Evolutionary conservation across 2,888 invertebrate genomes (phyloP).

Genomic region (Meteorus colon): DNA sequence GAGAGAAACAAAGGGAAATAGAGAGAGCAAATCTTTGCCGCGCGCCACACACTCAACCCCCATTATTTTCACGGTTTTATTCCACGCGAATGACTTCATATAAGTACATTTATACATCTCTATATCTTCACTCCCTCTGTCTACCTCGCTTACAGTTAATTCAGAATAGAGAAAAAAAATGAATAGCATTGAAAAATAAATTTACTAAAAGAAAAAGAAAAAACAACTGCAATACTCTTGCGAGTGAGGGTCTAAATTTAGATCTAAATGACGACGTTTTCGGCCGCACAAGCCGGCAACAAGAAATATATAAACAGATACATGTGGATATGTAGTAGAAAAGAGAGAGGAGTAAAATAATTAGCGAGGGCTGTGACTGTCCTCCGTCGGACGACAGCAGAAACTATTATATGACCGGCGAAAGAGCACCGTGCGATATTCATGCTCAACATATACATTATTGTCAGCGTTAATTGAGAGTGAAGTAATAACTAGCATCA

Average conservation of each 20-base stretch:
- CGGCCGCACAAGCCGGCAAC: constrained; percentile 42
- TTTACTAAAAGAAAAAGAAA: constrained; percentile 14
- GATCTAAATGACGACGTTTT: constrained; percentile 47
- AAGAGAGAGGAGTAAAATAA: constrained; percentile 51
- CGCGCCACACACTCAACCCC: constrained; percentile 43
- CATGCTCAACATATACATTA: constrained; percentile 26
- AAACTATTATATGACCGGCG: constrained; percentile 27
- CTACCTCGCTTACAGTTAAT: constrained; percentile 30
- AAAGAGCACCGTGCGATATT: constrained; percentile 22
- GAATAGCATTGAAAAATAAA: not conserved
- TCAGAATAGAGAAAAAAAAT: not conserved
- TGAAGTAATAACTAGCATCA: constrained; percentile 26
- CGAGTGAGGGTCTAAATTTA: constrained; percentile 51
- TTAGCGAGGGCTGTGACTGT: constrained; percentile 48
- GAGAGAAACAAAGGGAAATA: not conserved
- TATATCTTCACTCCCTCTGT: constrained; percentile 28
- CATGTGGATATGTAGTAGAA: constrained; percentile 8
- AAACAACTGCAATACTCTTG: constrained; percentile 43
- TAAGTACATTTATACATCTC: constrained; percentile 31
- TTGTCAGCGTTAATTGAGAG: constrained; percentile 35
- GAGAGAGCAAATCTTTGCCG: constrained; percentile 37
- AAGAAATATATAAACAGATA: constrained; percentile 32
- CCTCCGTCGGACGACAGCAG: constrained; percentile 34
- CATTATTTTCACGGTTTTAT: constrained; percentile 49
- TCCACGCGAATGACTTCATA: constrained; percentile 49